Base-by-base conservation (phyloP, 2,888 invertebrate species). In the Phaonia tiefii region DNA sequence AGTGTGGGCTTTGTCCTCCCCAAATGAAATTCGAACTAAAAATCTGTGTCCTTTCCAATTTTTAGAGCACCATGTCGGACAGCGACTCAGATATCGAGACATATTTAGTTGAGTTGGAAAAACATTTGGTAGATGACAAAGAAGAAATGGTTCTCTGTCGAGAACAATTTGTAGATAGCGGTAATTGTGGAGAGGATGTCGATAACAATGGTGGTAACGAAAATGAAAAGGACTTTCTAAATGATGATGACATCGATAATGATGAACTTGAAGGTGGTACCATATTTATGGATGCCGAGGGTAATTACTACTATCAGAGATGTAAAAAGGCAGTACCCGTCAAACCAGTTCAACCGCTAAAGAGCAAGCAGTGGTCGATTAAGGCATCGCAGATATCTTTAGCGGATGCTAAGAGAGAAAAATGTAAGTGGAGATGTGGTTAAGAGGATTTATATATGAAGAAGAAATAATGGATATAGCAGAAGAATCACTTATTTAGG, bases 251-350 rank as follows among this genome's bases (percentile, higher is more conserved):
- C 87, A 96, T 95, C 89, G 94, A 96, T 25, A 96, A 96, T 87
- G 85, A 87, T 63, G 87, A 63, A 22, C 13, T 63, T 20, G 63
- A 63, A 42, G 63, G 42, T 20, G 46, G 60, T 1, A 67, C 39
- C 94, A 95, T 89, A 92, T 95, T 39, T 10, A 75, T 81, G 58
- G 78, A 75, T 63, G 69, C 20, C 1, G 75, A 75, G 20, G 96
- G 96, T 0, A 94, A 95, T 84, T 96, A 96, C 89, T 97, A 96
- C 87, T 96, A 95, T 87, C 96, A 96, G 89, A 93, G 94, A 1
- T 93, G 93, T 44, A 93, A 93, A 2, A 93, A 93, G 54, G 84
- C 51, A 37, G 77, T 77, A 2, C 67, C 49, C 8, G 58, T 74
- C 10, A 44, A 75, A n/a, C 39, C 58, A 15, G 58, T 74, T 10